These are phyloP conservation scores for Parthenolecanium corni DNA, from an alignment of 2,888 invertebrate species.

Conservation along the genomic window DNA sequence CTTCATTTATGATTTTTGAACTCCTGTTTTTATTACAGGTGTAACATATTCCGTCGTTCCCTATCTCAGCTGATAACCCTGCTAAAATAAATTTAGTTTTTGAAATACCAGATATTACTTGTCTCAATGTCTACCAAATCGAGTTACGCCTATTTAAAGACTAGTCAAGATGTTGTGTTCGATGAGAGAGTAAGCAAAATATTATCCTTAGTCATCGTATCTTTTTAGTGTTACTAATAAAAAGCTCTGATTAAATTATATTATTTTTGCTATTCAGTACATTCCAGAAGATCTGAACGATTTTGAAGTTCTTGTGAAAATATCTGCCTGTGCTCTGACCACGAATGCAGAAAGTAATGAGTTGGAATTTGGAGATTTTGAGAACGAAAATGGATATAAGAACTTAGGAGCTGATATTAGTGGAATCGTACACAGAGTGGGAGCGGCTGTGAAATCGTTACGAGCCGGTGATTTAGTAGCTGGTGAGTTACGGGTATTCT, in stretches of 20 bases:
- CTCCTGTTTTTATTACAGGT: too few relatives aligned
- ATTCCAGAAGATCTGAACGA: neutral
- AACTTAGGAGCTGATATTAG: constrained; percentile 2
- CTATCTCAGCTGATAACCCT: too few relatives aligned
- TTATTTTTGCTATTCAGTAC: neutral
- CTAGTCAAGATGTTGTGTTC: constrained; percentile 1
- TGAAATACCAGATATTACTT: too few relatives aligned
- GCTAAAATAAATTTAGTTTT: too few relatives aligned
- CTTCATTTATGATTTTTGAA: too few relatives aligned
- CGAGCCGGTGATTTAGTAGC: constrained; percentile 6
- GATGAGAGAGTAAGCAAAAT: neutral
- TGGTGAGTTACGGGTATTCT: neutral
- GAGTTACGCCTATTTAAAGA: constrained; percentile 7
- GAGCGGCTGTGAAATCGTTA: constrained; percentile 2
- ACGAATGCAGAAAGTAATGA: neutral
- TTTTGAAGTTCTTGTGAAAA: constrained; percentile 14
- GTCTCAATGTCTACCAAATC: neutral
- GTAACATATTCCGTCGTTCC: too few relatives aligned
- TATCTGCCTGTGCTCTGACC: constrained; percentile 2
- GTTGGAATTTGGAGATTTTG: neutral
- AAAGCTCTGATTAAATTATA: neutral
- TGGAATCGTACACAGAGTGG: constrained; percentile 4
- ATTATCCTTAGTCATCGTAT: too few relatives aligned
- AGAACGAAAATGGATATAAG: neutral
- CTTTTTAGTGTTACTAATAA: neutral